A percentile compares a stretch with the other conserved stretches of the same genome.
These are phyloP conservation scores for Aleiodes sp. DNA, from an alignment of 1,140 invertebrate species.

Conservation along the genomic window DNA sequence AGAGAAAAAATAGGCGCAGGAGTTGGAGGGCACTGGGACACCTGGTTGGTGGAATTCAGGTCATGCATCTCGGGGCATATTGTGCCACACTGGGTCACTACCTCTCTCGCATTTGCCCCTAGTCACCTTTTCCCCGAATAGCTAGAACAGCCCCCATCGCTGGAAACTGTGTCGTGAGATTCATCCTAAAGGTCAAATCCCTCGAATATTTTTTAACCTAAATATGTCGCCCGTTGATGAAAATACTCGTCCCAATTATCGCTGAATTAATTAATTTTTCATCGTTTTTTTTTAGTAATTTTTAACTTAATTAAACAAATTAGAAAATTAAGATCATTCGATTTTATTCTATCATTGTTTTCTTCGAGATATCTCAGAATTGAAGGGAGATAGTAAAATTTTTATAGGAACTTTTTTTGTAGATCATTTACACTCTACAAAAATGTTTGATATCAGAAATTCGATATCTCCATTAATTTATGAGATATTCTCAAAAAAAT, in stretches of 20 bases:
- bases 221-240: not conserved
- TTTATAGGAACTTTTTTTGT: too few species aligned
- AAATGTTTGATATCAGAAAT: too few species aligned
- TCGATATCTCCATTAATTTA: too few species aligned
- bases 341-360: too few species aligned
- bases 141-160: not conserved
- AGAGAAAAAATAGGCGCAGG: slow-evolving; percentile 13
- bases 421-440: too few species aligned
- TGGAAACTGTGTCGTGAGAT: slow-evolving; percentile 10
- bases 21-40: slow-evolving; percentile 60
- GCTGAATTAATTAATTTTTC: too few species aligned
- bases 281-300: too few species aligned
- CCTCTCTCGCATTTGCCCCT: slow-evolving; percentile 38
- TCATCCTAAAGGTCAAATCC: slow-evolving; percentile 8
- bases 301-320: too few species aligned
- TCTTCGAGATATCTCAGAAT: too few species aligned
- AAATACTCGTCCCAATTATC: not conserved
- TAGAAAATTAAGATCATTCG: too few species aligned
- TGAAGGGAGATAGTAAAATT: too few species aligned
- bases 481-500: too few species aligned
- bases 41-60: slow-evolving; percentile 60
- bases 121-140: slow-evolving; percentile 27
- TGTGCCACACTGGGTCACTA: slow-evolving; percentile 61
- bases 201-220: slow-evolving; percentile 5
- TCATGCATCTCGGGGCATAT: slow-evolving; percentile 63